Evolutionary conservation across 2,113 vertebrate species (phyloP).

Genomic region (Geococcyx californianus): DNA sequence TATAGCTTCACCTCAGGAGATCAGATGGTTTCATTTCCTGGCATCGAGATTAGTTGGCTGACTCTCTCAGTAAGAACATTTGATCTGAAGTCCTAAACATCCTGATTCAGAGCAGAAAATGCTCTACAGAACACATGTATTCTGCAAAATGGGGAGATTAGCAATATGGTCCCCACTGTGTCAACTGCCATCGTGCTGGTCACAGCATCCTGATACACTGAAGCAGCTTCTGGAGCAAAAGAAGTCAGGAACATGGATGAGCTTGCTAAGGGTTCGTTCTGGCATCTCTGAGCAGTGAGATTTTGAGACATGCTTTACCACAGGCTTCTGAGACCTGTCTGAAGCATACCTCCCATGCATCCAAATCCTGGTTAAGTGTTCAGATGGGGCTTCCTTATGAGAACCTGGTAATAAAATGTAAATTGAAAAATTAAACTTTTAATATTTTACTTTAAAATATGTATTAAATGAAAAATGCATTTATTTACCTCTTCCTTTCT

Average conservation of each 20-base stretch:
- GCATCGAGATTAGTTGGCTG: conserved; percentile 57
- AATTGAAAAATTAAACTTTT: neutral
- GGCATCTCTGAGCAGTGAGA: neutral
- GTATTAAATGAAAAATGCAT: neutral
- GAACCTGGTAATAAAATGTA: neutral
- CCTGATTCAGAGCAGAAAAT: conserved; percentile 63
- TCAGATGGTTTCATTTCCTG: conserved; percentile 68
- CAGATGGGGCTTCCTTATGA: neutral
- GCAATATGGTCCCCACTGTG: conserved; percentile 51
- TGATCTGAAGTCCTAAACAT: conserved; percentile 62
- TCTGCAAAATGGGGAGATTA: conserved; percentile 5
- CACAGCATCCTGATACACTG: neutral
- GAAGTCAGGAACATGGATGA: neutral
- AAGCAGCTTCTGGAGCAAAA: neutral
- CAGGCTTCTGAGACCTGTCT: neutral
- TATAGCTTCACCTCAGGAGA: conserved; percentile 60
- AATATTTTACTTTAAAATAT: neutral
- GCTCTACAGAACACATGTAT: conserved; percentile 36
- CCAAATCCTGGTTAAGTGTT: neutral
- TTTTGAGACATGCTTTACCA: neutral
- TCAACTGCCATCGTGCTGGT: neutral
- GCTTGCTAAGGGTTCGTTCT: neutral
- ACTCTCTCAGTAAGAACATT: conserved; percentile 56
- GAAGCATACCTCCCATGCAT: neutral
- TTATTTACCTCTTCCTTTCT: neutral